A percentile compares a stretch with the other conserved stretches of the same genome.
Evolutionary conservation across 2,797 vertebrate species (phyloP).

Genomic region (Pristis pectinata): DNA sequence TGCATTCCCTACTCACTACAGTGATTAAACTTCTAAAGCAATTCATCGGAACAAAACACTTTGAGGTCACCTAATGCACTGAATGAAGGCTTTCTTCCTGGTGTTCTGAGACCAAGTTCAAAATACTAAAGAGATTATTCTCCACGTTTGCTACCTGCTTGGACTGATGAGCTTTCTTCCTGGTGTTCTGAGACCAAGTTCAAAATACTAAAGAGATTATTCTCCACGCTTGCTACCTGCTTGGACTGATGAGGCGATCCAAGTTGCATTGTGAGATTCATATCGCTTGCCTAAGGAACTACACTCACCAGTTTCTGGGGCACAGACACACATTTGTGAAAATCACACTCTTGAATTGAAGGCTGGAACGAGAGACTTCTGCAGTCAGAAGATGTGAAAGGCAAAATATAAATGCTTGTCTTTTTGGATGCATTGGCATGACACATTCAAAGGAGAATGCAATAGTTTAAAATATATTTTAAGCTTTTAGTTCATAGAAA

Average conservation of each 20-base stretch:
- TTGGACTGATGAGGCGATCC: neutral
- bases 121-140: neutral
- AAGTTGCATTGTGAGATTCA: neutral
- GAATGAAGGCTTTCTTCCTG: neutral
- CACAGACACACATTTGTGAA: neutral
- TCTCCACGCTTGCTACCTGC: neutral
- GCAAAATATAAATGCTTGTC: neutral
- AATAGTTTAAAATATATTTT: neutral
- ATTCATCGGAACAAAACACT: neutral
- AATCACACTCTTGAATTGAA: neutral
- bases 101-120: neutral
- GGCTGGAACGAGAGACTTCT: neutral
- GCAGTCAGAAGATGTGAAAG: neutral
- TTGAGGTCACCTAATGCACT: neutral
- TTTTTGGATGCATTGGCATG: neutral
- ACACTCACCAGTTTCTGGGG: neutral
- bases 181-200: neutral
- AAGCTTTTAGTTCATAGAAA: neutral
- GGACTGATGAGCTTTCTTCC: neutral
- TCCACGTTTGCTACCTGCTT: neutral
- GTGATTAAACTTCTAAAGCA: neutral
- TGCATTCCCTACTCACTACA: neutral
- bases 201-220: neutral
- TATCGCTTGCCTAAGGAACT: neutral
- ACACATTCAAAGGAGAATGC: neutral